Base-by-base conservation (phyloP, 2,888 invertebrate species). In the Drosophila atroscutellata region DNA sequence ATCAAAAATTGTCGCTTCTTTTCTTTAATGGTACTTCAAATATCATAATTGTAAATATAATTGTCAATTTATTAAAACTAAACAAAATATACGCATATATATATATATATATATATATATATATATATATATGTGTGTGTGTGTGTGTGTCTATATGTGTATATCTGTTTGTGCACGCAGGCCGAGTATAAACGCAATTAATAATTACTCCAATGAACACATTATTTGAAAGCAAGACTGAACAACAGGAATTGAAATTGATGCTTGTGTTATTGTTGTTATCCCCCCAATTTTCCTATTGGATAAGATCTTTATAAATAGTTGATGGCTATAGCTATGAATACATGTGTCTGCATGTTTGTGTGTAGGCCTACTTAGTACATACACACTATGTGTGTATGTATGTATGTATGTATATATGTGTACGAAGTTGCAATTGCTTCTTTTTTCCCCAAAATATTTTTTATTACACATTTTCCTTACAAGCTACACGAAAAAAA, bases 11-110 rank as follows among this genome's bases (percentile, higher is more conserved):
- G 15, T 64, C 73, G 11, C 49, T 49, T 26, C 32, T 63, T 30
- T 34, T 59, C 37, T 77, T 80, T 77, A 80, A 80, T 75, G 42
- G 45, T 58, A 71, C 67, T 71, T 42, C 52, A 76, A 71, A 76
- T 71, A 55, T 65, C 32, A 55, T 66, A 64, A 55, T 45, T 26
- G 56, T 67, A 64, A 57, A 67, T 61, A 64, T 62, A 73, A 62
- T 55, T 64, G 63, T 75, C 60, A 34, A 65, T 68, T 61, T 65
- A 58, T 47, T 80, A 64, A 11, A 61, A 45, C 69, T 80, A 62
- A 49, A 36, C 28, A 50, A 60, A 59, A 75, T 28, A 49, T 30
- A 26, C 6, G 13, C 11, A 24, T 8, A 32, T 34, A 51, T 36
- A 47, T 26, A 45, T 54, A 26, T 42, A 42, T 68, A 7, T 67